Percentiles rank a stretch among this genome's conserved stretches.
Evolutionary conservation across 2,113 vertebrate species (phyloP).

Genomic region (Salvelinus sp.): DNA sequence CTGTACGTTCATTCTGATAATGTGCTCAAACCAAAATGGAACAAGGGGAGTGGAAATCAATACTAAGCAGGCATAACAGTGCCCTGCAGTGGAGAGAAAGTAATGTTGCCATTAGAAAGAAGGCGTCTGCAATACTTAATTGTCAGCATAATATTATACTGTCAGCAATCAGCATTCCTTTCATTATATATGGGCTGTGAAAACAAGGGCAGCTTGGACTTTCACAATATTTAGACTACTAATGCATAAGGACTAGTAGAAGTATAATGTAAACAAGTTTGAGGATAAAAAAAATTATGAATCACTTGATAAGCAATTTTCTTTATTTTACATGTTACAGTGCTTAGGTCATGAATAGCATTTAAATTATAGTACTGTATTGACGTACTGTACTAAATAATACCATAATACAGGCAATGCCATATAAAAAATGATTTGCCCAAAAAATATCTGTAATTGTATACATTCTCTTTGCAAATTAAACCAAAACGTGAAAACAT

Average conservation of each 20-base stretch:
- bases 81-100: too few species aligned
- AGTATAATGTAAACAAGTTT: not conserved
- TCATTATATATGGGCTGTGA: too few species aligned
- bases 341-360: constrained; percentile 63
- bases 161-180: too few species aligned
- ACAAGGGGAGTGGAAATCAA: too few species aligned
- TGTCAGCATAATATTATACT: too few species aligned
- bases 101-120: too few species aligned
- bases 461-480: not conserved
- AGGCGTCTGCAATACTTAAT: too few species aligned
- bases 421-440: constrained; percentile 24
- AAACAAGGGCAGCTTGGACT: not conserved
- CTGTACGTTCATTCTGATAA: constrained; percentile 6
- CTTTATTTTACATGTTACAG: constrained; percentile 39
- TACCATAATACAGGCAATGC: constrained; percentile 37
- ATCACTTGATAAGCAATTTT: not conserved
- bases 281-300: not conserved
- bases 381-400: constrained; percentile 23
- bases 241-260: too few species aligned
- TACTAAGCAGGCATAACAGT: too few species aligned
- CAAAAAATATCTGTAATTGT: constrained; percentile 37
- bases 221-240: not conserved
- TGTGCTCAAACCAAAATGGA: constrained; percentile 28
- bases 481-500: not conserved
- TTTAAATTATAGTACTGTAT: constrained; percentile 46